Percentiles rank a stretch among this genome's conserved stretches.
These are phyloP conservation scores for Capitulum mitella DNA, from an alignment of 2,888 invertebrate genomes.

Conservation along the genomic window DNA sequence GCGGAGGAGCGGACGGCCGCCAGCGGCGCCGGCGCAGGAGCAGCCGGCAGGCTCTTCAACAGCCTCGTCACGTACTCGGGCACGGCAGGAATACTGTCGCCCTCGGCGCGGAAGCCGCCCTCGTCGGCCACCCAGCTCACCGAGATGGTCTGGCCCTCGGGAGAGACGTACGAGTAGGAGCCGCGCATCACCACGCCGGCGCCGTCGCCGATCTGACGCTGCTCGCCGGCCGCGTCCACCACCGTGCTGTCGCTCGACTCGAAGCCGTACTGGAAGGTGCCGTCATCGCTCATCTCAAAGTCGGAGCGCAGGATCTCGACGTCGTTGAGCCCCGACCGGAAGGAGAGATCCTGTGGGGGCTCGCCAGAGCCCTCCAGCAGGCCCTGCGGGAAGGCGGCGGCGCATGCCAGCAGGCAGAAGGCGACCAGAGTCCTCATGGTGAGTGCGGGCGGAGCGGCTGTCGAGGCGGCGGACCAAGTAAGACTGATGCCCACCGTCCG, in stretches of 20 bases:
- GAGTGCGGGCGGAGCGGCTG: neutral
- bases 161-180: constrained; percentile 6
- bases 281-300: neutral
- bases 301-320: neutral
- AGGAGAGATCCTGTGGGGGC: neutral
- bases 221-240: constrained; percentile 6
- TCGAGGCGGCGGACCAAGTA: neutral
- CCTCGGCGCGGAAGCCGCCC: neutral
- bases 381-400: neutral
- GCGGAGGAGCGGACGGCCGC: neutral
- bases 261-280: constrained; percentile 13
- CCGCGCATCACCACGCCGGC: constrained; percentile 20
- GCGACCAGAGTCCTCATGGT: neutral
- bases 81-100: neutral
- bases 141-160: neutral
- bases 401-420: neutral
- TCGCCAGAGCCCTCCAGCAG: neutral
- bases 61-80: neutral
- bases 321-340: neutral
- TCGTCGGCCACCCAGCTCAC: neutral
- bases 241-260: neutral
- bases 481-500: neutral
- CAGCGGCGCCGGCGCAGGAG: neutral
- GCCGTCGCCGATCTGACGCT: constrained; percentile 3
- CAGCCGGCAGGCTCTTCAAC: neutral